These are phyloP conservation scores for Phyto melanocephala DNA, from an alignment of 2,888 invertebrate species.

Conservation along the genomic window DNA sequence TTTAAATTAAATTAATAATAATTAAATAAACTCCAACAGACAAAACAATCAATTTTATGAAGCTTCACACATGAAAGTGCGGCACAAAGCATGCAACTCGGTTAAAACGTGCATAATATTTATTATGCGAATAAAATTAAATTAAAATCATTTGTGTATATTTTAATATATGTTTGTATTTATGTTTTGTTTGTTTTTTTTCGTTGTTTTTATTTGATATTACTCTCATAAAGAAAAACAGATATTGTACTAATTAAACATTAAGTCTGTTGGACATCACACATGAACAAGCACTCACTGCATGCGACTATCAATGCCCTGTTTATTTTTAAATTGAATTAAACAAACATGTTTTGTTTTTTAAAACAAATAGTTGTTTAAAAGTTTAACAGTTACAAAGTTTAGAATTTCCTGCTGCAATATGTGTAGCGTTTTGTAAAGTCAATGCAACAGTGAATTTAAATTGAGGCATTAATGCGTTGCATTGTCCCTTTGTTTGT, in stretches of 20 bases:
- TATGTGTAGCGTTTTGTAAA: not conserved
- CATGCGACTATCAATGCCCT: not conserved
- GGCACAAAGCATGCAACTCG: not conserved
- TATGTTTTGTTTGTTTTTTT: not conserved
- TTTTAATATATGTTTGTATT: not conserved
- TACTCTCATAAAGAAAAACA: not conserved
- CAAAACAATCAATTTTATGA: conserved; percentile 20
- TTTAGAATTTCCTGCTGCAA: conserved; percentile 6
- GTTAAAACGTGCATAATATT: conserved; percentile 8
- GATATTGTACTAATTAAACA: conserved; percentile 14
- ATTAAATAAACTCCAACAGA: conserved; percentile 34
- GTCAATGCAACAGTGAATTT: conserved; percentile 37
- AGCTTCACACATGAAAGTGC: not conserved
- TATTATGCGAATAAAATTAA: conserved; percentile 10
- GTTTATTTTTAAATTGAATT: conserved; percentile 3
- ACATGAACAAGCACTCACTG: not conserved
- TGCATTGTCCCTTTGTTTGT: not conserved
- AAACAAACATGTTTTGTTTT: conserved; percentile 15
- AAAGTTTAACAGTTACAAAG: conserved; percentile 26
- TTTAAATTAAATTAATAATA: conserved; percentile 30
- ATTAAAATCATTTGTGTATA: conserved; percentile 19
- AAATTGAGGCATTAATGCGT: conserved; percentile 52
- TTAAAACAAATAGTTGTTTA: conserved; percentile 25
- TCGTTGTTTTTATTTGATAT: not conserved
- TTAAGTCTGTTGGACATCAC: not conserved